Conservation (phyloP, 2,797 vertebrate genomes). For the Melanogrammus aeglefinus region DNA sequence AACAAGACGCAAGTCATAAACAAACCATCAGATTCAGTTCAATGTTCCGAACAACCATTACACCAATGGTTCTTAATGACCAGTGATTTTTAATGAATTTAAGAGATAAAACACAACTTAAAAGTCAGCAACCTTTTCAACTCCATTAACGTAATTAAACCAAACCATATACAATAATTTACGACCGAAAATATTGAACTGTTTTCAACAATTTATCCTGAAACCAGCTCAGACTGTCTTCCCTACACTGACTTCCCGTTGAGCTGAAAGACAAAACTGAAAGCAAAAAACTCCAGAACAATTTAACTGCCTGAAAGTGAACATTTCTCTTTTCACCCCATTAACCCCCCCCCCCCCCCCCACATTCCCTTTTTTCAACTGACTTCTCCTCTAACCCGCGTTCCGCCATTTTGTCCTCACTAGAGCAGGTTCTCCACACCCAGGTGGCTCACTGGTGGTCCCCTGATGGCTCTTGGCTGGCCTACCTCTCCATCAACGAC, state of each 20-base stretch:
- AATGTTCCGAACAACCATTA: constrained; percentile 9
- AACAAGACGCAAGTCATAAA: constrained; percentile 1
- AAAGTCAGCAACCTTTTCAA: not conserved
- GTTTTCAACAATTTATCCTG: not conserved
- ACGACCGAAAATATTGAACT: not conserved
- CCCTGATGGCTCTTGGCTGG: constrained; percentile 67
- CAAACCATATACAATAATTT: not conserved
- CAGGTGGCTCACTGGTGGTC: constrained; percentile 74
- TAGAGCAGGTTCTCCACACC: constrained; percentile 68
- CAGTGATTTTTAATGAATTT: not conserved
- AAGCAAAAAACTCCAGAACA: not conserved
- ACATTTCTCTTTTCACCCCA: not conserved
- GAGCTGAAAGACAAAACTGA: not conserved
- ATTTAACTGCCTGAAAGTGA: not conserved
- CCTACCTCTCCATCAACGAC: constrained; percentile 73
- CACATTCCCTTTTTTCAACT: not conserved
- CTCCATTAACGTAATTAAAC: constrained; percentile 1
- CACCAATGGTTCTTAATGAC: not conserved
- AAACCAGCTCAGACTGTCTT: not conserved
- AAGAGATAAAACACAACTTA: not conserved
- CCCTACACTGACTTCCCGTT: not conserved
- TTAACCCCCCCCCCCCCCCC: not conserved
- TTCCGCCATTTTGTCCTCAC: constrained; percentile 8
- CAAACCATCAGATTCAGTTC: not conserved
- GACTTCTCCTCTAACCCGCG: not conserved